phyloP scores from a whole-genome alignment of 2,797 vertebrate species.

The Channallabes apus region DNA sequence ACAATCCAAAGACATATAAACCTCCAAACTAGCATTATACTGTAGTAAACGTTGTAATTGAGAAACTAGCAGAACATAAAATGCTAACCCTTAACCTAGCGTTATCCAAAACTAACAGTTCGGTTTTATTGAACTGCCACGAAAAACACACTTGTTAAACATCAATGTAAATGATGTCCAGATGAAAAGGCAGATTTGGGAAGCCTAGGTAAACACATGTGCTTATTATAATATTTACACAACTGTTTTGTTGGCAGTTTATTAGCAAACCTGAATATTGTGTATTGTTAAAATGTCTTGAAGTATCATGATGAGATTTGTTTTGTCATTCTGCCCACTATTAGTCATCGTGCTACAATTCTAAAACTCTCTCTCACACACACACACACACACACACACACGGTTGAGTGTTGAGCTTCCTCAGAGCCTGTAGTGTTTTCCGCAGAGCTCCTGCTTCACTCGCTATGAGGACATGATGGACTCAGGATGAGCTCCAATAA shows the following conservation, averaged over 20 bases:
- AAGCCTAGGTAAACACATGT: neutral
- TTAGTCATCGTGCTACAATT: neutral
- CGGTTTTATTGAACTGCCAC: neutral
- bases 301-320: neutral
- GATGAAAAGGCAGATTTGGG: neutral
- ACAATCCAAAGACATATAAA: no score
- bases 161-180: neutral
- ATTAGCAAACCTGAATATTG: neutral
- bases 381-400: neutral
- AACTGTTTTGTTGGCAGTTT: neutral
- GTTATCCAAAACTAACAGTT: neutral
- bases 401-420: neutral
- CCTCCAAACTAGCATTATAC: neutral
- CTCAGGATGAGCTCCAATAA: neutral
- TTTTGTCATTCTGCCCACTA: neutral
- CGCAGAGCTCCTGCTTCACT: neutral
- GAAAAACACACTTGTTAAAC: neutral
- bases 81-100: neutral
- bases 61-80: neutral
- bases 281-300: neutral
- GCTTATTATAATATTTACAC: neutral
- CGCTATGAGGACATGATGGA: conserved; percentile 6
- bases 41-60: no score
- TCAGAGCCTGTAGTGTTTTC: conserved; percentile 21
- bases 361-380: neutral